Percentiles rank a stretch among this genome's conserved stretches.
These are phyloP conservation scores for Latrodectus hesperus DNA, from an alignment of 2,888 invertebrate genomes.

Conservation along the genomic window DNA sequence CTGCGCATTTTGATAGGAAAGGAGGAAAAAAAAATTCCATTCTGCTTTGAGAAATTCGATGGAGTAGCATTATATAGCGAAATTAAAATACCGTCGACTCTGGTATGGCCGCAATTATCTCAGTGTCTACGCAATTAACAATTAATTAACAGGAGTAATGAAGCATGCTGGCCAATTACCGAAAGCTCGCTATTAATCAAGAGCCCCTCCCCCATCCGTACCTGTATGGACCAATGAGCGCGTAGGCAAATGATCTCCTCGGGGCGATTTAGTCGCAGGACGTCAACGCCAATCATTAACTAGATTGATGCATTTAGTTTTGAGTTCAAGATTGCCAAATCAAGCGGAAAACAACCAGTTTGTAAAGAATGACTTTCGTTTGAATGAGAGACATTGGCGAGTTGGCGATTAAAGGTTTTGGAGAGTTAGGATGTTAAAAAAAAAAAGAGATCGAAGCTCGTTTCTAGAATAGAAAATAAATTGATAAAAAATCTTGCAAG, in stretches of 20 bases:
- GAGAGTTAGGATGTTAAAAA: not conserved
- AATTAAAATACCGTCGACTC: conserved; percentile 58
- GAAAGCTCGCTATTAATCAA: conserved; percentile 67
- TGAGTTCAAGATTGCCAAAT: conserved; percentile 55
- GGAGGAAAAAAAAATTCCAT: conserved; percentile 51
- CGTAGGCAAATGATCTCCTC: conserved; percentile 66
- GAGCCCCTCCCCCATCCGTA: conserved; percentile 33
- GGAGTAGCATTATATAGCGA: conserved; percentile 42
- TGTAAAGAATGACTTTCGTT: conserved; percentile 55
- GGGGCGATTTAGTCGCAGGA: conserved; percentile 64
- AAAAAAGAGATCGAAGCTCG: not conserved
- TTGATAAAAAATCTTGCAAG: not conserved
- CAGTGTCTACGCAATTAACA: conserved; percentile 69
- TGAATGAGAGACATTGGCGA: conserved; percentile 17
- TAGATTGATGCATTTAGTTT: conserved; percentile 68
- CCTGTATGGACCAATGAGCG: conserved; percentile 56
- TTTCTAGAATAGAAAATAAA: not conserved
- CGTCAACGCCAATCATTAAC: conserved; percentile 66
- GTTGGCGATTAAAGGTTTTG: conserved; percentile 1
- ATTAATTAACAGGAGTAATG: conserved; percentile 68
- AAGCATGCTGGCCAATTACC: conserved; percentile 67
- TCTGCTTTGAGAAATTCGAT: conserved; percentile 37
- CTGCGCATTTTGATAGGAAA: conserved; percentile 3
- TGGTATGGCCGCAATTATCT: conserved; percentile 65
- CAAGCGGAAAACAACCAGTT: conserved; percentile 53